phyloP scores from a whole-genome alignment of 2,888 invertebrate species.

The Euzophera pinguis region DNA sequence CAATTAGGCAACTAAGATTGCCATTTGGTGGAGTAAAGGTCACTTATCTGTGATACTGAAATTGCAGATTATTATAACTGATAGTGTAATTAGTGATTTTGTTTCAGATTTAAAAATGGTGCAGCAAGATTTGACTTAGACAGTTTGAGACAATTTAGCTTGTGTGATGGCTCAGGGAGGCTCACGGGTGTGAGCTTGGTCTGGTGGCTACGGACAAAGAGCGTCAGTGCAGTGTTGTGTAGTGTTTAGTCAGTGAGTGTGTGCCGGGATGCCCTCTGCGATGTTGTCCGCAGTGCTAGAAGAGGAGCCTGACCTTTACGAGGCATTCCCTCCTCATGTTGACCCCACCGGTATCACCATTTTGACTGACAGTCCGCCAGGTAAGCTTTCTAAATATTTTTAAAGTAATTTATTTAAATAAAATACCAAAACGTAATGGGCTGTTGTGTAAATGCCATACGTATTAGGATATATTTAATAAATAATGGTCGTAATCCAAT shows the following conservation, averaged over 20 bases:
- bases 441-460: not conserved
- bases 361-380: conserved; percentile 82
- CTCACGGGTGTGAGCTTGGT: conserved; percentile 61
- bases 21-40: conserved; percentile 32
- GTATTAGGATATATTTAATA: no score
- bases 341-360: conserved; percentile 89
- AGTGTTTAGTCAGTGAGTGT: conserved; percentile 64
- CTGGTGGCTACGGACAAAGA: conserved; percentile 46
- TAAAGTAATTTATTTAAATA: not conserved
- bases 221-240: conserved; percentile 64
- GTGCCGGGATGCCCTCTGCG: conserved; percentile 80
- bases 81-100: conserved; percentile 43
- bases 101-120: conserved; percentile 78
- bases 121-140: conserved; percentile 80
- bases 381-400: conserved; percentile 34
- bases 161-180: conserved; percentile 59
- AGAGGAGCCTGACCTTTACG: conserved; percentile 87
- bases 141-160: conserved; percentile 38
- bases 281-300: conserved; percentile 87
- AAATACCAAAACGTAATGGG: not conserved
- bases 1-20: conserved; percentile 63
- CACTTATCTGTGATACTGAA: conserved; percentile 40
- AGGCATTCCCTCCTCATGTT: conserved; percentile 90
- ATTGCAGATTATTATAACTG: conserved; percentile 45
- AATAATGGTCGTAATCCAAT: not conserved